phyloP scores from a whole-genome alignment of 1,140 invertebrate genomes.

The Anastrepha obliqua region DNA sequence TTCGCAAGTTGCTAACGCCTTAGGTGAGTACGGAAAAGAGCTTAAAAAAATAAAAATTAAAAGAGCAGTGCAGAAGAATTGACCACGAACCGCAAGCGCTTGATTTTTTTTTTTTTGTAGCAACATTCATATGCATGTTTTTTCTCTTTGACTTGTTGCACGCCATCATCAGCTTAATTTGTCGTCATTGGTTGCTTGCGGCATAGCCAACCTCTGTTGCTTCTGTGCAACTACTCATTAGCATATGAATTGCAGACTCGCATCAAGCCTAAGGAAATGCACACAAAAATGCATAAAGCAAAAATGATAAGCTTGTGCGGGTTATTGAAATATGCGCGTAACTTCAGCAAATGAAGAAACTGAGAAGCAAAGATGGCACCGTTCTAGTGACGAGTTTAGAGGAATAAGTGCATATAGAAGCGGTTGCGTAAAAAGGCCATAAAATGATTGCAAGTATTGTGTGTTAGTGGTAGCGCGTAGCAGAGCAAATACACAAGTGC shows the following conservation, averaged over 20 bases:
- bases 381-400: too few species aligned
- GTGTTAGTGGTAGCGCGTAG: not conserved
- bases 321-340: too few species aligned
- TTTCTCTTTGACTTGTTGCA: not conserved
- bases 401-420: too few species aligned
- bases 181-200: not conserved
- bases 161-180: constrained; percentile 20
- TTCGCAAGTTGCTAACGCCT: not conserved
- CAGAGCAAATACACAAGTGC: not conserved
- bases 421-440: too few species aligned
- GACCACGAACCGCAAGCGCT: not conserved
- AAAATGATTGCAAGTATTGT: not conserved
- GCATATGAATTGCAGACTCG: constrained; percentile 23
- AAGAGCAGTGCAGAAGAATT: not conserved
- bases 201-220: not conserved
- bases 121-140: not conserved
- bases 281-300: not conserved
- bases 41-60: not conserved
- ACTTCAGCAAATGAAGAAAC: too few species aligned
- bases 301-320: not conserved
- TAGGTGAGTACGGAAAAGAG: too few species aligned
- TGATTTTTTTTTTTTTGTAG: not conserved
- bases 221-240: constrained; percentile 33
- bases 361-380: too few species aligned
- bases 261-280: not conserved